phyloP scores from a whole-genome alignment of 2,113 vertebrate genomes.

The Spea bombifrons region DNA sequence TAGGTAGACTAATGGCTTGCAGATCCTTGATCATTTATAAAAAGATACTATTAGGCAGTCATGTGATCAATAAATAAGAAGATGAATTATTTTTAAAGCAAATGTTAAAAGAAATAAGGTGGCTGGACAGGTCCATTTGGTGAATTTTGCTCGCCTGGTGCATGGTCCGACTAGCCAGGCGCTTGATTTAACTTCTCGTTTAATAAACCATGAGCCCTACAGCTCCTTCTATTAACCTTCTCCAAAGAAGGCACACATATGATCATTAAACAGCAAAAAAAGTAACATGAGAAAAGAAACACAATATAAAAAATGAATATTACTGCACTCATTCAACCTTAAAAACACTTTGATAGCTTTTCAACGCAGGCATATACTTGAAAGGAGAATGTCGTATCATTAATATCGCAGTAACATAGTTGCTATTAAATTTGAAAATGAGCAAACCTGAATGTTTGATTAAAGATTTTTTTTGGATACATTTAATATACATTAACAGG shows the following conservation, averaged over 20 bases:
- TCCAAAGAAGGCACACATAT: neutral
- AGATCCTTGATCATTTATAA: too few relatives aligned
- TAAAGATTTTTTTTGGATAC: constrained; percentile 88
- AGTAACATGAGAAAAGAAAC: constrained; percentile 49
- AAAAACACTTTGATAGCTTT: constrained; percentile 92
- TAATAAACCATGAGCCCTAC: too few relatives aligned
- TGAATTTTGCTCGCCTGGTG: too few relatives aligned
- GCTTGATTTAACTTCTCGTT: too few relatives aligned
- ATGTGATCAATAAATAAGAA: too few relatives aligned
- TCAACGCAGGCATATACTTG: constrained; percentile 82
- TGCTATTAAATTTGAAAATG: constrained; percentile 97
- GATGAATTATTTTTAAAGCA: too few relatives aligned
- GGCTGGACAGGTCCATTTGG: too few relatives aligned
- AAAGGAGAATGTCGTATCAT: constrained; percentile 88
- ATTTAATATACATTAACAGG: constrained; percentile 83
- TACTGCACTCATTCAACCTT: constrained; percentile 94
- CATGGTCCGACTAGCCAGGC: too few relatives aligned
- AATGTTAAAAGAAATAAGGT: too few relatives aligned
- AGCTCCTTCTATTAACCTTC: too few relatives aligned
- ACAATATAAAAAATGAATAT: constrained; percentile 68
- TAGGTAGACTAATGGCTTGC: too few relatives aligned
- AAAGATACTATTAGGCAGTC: too few relatives aligned
- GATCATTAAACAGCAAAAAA: neutral
- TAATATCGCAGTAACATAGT: constrained; percentile 93
- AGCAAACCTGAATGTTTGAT: constrained; percentile 96